A percentile compares a stretch with the other conserved stretches of the same genome.
Conservation (phyloP, 2,113 vertebrate species). For the Gobiocypris rarus region DNA sequence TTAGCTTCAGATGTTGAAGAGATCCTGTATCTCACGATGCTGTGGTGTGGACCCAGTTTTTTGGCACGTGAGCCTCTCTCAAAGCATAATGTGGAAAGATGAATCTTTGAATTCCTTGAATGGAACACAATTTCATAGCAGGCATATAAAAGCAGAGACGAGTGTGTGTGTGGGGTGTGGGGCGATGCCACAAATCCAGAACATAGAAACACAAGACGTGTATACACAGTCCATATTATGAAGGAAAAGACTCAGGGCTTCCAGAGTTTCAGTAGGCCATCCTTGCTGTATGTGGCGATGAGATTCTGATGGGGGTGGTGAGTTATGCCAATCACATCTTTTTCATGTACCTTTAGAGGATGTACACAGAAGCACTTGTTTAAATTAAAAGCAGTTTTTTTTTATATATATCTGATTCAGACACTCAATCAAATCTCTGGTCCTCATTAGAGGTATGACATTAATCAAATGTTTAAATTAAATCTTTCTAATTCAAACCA, state of each 20-base stretch:
- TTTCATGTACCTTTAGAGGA: constrained; percentile 87
- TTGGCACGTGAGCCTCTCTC: too few species aligned
- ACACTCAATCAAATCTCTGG: not conserved
- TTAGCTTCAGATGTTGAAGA: not conserved
- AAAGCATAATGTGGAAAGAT: not conserved
- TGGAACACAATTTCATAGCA: constrained; percentile 39
- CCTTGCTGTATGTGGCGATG: constrained; percentile 94
- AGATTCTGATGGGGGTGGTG: constrained; percentile 98
- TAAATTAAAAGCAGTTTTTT: not conserved
- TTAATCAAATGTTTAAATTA: not conserved
- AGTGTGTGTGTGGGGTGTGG: constrained; percentile 10
- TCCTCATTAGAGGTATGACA: not conserved
- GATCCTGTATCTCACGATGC: not conserved
- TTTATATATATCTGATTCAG: not conserved
- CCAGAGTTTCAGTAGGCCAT: constrained; percentile 87
- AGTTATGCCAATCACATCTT: constrained; percentile 97
- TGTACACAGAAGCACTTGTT: not conserved
- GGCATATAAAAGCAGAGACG: not conserved
- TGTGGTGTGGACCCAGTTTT: too few species aligned
- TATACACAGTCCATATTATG: not conserved
- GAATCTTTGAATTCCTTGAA: not conserved
- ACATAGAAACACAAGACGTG: constrained; percentile 8
- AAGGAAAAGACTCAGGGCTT: constrained; percentile 69
- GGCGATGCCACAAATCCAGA: constrained; percentile 21
- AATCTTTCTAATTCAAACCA: too few species aligned